Percentiles rank a stretch among this genome's conserved stretches.
Evolutionary conservation across 2,797 vertebrate genomes (phyloP).

Genomic region (Rallus crepitans): DNA sequence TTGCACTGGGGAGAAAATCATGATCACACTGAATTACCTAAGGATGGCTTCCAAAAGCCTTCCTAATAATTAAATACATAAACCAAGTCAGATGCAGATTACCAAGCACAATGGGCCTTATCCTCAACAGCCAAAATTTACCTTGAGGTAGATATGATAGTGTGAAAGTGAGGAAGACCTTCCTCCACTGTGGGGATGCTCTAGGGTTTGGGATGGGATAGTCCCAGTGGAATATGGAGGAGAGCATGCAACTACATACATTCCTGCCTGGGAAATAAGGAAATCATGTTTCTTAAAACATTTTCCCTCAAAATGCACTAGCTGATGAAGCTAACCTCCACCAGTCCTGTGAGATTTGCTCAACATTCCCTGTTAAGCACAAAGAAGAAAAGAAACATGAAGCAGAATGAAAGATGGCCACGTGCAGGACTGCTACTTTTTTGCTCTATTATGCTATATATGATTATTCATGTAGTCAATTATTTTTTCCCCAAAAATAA

Average conservation of each 20-base stretch:
- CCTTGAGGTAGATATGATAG: not conserved
- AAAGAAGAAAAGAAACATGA: not conserved
- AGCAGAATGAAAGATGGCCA: not conserved
- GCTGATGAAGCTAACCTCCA: not conserved
- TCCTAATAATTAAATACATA: constrained; percentile 6
- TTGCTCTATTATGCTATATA: not conserved
- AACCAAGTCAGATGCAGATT: not conserved
- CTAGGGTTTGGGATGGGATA: not conserved
- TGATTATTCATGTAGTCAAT: not conserved
- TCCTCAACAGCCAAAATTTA: not conserved
- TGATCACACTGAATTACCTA: not conserved
- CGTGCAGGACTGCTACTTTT: not conserved
- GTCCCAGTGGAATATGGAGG: not conserved
- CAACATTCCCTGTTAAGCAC: not conserved
- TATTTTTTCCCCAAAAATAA: not conserved
- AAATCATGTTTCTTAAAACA: not conserved
- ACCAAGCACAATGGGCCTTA: not conserved
- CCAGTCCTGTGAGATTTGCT: not conserved
- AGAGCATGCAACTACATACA: not conserved
- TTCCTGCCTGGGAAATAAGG: not conserved
- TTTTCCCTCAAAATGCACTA: not conserved
- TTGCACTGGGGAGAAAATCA: not conserved
- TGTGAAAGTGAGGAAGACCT: not conserved
- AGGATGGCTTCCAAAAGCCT: not conserved
- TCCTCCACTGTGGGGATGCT: not conserved